phyloP scores from a whole-genome alignment of 2,797 vertebrate species.

The Hylomyscus alleni region DNA sequence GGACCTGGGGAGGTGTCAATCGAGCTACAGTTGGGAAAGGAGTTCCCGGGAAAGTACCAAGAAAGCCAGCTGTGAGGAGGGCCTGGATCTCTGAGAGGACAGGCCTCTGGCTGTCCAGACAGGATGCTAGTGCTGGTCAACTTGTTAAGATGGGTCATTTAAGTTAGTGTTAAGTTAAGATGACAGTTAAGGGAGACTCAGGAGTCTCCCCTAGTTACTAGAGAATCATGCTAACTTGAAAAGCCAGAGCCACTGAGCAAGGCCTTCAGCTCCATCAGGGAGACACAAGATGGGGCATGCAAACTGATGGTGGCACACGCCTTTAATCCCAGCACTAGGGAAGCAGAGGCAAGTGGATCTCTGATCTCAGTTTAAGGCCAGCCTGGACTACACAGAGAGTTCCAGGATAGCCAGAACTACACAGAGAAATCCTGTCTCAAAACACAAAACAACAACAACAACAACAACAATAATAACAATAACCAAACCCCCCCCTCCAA shows the following conservation, averaged over 20 bases:
- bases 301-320: not conserved
- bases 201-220: not conserved
- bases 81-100: not conserved
- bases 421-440: not conserved
- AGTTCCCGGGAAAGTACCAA: not conserved
- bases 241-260: slow-evolving; percentile 23
- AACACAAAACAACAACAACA: not conserved
- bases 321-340: not conserved
- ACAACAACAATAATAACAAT: not conserved
- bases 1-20: not conserved
- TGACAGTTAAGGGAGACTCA: not conserved
- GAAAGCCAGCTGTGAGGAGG: not conserved
- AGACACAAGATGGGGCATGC: not conserved
- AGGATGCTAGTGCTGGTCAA: not conserved
- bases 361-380: not conserved
- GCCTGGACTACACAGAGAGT: not conserved
- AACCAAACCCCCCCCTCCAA: not conserved
- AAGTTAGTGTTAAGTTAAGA: too few species aligned
- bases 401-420: not conserved
- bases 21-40: not conserved
- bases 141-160: not conserved
- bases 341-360: not conserved
- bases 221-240: not conserved
- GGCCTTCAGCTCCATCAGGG: not conserved
- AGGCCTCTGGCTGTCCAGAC: not conserved